Base-by-base conservation (phyloP, 1,140 invertebrate species). In the Drosophila micromelanica region DNA sequence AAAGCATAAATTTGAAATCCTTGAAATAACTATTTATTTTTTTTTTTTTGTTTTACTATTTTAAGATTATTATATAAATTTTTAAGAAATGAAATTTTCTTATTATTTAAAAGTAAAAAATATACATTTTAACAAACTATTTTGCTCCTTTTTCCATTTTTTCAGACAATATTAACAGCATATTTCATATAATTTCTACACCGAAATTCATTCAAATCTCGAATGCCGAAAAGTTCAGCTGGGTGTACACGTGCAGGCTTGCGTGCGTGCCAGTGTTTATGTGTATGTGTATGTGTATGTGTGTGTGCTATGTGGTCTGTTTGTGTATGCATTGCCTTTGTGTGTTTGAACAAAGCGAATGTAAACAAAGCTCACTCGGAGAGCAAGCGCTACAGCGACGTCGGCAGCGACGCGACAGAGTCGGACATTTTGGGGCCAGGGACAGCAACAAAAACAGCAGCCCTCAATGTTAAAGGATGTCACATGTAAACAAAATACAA, bases 371-470 rank as follows among this genome's bases (percentile, higher is more conserved):
- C 72, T 57, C 56, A 74, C 52, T 54, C 56, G 30, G 56, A 52
- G 48, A 67, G 62, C 27, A 72, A 51, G 30, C 60, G 70, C 55
- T 13, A 54, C 64, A 35, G 49, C 60, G 55, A 73, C 70, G 49
- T 32, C 48, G 12, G 54, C 57, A 74, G 72, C 46, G 64, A 74
- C 72, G 65, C 38, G 42, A 52, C 67, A 56, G 65, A 52, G 69
- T 55, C 72, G 37, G 78, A 82, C 82, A 79, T 87, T 86, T 87
- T 87, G 82, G 68, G 82, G 82, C 82, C 82, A 87, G 78, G 82
- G 82, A 87, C 82, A 87, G 52, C 51, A 52, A 37, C 38, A 56
- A 54, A 55, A 60, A 65, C 20, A 59, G 37, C 61, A 40, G 46
- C 32, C 30, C 49, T 49, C 59, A 57, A 77, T 82, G 76, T 60